Base-by-base conservation (phyloP, 1,140 invertebrate species). In the Drosophila subobscura region DNA sequence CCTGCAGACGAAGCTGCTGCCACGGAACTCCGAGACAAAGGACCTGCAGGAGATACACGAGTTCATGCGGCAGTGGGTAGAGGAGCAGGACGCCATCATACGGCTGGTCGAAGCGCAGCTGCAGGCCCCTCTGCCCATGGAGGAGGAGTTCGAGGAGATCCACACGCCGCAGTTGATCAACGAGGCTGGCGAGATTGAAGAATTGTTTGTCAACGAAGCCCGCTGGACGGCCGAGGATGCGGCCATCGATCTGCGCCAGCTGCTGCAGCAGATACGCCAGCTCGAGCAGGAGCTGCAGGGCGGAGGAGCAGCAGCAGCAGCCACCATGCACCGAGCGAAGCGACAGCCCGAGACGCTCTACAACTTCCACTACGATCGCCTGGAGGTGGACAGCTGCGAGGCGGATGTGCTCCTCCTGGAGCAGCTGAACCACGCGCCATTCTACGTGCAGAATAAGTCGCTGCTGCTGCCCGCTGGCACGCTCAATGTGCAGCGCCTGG, bases 41-140 rank as follows among this genome's bases (percentile, higher is more conserved):
- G 73, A 92, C 52, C 53, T 90, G 7, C 90, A 85, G 64, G 79
- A 90, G n/a, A 91, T 90, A 6, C 61, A 90, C 6, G 25, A 86
- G 4, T 92, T 92, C 50, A 81, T 90, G 46, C 65, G 72, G 25
- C n/a, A 60, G 2, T 90, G 86, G 74, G 63, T 92, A 0, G 60
- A 65, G 5, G 77, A 79, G 33, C 74, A 91, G 71, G 76, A 92
- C 6, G 49, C 76, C 6, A 46, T 77, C 1, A 5, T 79, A 0
- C 33, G 41, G 4, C 52, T 64, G 2, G 63, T 61, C 2, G 51
- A 77, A 23, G 23, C 57, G 16, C 16, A 75, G 7, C 16, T 80
- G 5, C n/a, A 8, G 3, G 1, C 33, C 10, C 33, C 33, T 8
- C 33, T 12, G 10, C 33, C 10, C 4, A 1, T 7, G 2, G 45